These are phyloP conservation scores for Alcedo quadribrachys DNA, from an alignment of 2,797 vertebrate genomes.

Conservation along the genomic window DNA sequence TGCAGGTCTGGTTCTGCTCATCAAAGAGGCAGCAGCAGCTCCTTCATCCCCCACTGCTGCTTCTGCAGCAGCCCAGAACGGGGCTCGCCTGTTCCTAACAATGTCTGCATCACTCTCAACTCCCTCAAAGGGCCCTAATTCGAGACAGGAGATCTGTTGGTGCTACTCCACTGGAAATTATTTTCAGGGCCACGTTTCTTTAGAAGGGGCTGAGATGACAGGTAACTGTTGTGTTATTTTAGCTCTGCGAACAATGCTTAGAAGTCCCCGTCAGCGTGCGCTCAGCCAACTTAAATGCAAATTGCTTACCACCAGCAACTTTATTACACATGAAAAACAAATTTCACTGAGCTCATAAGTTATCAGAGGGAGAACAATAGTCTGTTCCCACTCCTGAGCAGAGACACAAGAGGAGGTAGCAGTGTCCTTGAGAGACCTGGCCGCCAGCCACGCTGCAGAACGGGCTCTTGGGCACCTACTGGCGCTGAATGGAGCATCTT, in stretches of 20 bases:
- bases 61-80: background rate
- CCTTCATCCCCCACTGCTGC: fast-evolving
- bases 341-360: background rate
- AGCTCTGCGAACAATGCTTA: background rate
- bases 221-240: background rate
- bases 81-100: background rate
- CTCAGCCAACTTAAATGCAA: background rate
- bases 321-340: background rate
- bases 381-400: background rate
- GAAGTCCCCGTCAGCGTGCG: background rate
- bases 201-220: background rate
- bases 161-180: background rate
- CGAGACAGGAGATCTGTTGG: background rate
- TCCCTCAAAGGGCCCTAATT: background rate
- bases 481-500: background rate
- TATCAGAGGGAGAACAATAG: background rate
- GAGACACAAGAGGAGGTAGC: background rate
- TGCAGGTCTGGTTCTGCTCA: background rate
- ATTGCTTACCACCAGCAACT: background rate
- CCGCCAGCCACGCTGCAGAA: background rate
- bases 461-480: background rate
- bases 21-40: background rate
- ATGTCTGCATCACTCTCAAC: background rate
- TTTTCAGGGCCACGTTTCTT: background rate
- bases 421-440: conserved; percentile 8